Evolutionary conservation across 1,140 invertebrate genomes (phyloP).

Genomic region (Cotesia typhae): DNA sequence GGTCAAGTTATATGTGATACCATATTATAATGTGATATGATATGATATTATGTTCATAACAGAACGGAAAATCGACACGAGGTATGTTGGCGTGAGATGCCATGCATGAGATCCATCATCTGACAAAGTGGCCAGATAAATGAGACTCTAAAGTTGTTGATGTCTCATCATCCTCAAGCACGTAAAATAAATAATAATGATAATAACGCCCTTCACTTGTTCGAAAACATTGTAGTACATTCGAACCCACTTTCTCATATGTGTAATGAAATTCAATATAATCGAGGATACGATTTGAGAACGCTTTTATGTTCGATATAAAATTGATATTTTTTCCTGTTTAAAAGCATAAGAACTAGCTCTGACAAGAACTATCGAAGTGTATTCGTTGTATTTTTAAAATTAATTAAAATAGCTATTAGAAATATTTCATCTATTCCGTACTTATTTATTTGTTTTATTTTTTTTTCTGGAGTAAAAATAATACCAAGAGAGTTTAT

Average conservation of each 20-base stretch:
- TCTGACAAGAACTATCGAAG: background rate
- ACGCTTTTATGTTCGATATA: constrained; percentile 5
- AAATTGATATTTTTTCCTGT: background rate
- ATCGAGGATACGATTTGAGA: constrained; percentile 31
- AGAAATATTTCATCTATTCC: too few species aligned
- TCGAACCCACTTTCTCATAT: background rate
- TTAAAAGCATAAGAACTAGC: background rate
- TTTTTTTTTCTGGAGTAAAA: background rate
- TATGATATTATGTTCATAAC: too few species aligned
- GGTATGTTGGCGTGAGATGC: constrained; percentile 17
- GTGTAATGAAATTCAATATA: constrained; percentile 32
- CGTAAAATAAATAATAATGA: constrained; percentile 5
- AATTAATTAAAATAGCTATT: too few species aligned
- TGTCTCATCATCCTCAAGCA: constrained; percentile 1
- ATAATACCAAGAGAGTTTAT: constrained; percentile 6
- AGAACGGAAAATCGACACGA: background rate
- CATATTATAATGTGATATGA: too few species aligned
- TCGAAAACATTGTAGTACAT: background rate
- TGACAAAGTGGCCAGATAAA: constrained; percentile 48
- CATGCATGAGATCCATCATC: constrained; percentile 48
- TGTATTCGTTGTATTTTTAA: background rate
- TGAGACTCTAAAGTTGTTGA: constrained; percentile 39
- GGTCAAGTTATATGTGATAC: background rate
- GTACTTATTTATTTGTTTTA: background rate
- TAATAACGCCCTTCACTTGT: constrained; percentile 19